These are phyloP conservation scores for Misgurnus anguillicaudatus DNA, from an alignment of 2,113 vertebrate species.

Conservation along the genomic window DNA sequence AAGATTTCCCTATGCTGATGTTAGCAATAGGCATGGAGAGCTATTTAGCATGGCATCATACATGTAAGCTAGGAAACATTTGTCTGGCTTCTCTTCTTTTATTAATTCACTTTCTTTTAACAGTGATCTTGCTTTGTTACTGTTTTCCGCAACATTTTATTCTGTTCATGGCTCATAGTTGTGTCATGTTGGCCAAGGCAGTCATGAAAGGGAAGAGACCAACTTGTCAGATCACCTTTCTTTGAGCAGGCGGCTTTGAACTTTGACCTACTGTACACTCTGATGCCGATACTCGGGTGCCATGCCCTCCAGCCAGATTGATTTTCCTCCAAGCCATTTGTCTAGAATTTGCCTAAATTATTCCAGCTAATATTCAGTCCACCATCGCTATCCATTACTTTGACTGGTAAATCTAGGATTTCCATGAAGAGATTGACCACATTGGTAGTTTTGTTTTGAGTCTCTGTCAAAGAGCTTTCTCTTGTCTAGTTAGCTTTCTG, in stretches of 20 bases:
- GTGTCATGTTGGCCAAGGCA: neutral
- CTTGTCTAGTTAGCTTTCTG: neutral
- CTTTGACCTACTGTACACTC: conserved; percentile 37
- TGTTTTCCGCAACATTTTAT: neutral
- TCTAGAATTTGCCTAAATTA: conserved; percentile 43
- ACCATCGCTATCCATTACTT: conserved; percentile 5
- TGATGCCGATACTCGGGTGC: conserved; percentile 6
- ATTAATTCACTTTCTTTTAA: too few species aligned
- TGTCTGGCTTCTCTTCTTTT: too few species aligned
- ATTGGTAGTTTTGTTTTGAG: neutral
- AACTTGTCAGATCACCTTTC: neutral
- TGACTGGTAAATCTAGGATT: conserved; percentile 45
- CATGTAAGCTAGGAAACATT: too few species aligned
- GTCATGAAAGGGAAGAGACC: conserved; percentile 31
- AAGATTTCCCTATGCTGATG: neutral
- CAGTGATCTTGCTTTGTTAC: neutral
- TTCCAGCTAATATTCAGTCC: neutral
- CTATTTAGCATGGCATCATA: too few species aligned
- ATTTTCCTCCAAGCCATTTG: conserved; percentile 43
- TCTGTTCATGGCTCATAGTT: neutral
- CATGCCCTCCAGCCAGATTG: conserved; percentile 9
- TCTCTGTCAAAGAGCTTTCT: neutral
- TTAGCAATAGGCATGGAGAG: neutral
- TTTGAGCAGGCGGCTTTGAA: neutral
- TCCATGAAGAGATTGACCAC: conserved; percentile 35